Evolutionary conservation across 2,113 vertebrate genomes (phyloP).

Genomic region (Paramormyrops kingsleyae): DNA sequence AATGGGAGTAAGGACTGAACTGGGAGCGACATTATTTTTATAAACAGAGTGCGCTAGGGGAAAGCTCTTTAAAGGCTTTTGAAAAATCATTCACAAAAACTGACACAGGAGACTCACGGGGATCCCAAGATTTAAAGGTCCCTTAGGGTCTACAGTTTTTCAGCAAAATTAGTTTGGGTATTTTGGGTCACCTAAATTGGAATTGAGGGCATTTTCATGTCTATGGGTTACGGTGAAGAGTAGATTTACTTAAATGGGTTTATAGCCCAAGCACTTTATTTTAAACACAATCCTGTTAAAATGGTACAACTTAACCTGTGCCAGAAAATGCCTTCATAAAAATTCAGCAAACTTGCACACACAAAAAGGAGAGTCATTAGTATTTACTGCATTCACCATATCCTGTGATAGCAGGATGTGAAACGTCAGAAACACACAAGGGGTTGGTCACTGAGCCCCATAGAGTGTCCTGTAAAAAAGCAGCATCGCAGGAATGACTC

Average conservation of each 20-base stretch:
- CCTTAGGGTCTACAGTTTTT: neutral
- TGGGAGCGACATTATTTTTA: neutral
- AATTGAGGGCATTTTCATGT: neutral
- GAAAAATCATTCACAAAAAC: slow-evolving; percentile 8
- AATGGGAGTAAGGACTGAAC: neutral
- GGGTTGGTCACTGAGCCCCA: neutral
- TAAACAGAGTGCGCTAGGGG: neutral
- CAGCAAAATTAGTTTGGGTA: neutral
- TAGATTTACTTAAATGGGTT: neutral
- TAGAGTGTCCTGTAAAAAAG: neutral
- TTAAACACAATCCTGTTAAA: neutral
- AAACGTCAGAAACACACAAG: neutral
- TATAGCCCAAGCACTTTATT: neutral
- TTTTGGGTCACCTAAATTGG: neutral
- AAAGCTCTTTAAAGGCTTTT: neutral
- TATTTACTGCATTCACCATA: neutral
- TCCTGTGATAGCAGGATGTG: neutral
- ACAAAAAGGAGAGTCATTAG: neutral
- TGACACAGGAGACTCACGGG: neutral
- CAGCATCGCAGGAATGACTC: neutral
- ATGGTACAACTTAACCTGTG: neutral
- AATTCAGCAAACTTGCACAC: neutral
- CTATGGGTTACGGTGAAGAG: neutral
- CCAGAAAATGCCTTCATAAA: neutral
- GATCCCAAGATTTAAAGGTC: neutral